Percentiles rank a stretch among this genome's conserved stretches.
phyloP scores from a whole-genome alignment of 2,797 vertebrate genomes.

The Tragelaphus oryx region DNA sequence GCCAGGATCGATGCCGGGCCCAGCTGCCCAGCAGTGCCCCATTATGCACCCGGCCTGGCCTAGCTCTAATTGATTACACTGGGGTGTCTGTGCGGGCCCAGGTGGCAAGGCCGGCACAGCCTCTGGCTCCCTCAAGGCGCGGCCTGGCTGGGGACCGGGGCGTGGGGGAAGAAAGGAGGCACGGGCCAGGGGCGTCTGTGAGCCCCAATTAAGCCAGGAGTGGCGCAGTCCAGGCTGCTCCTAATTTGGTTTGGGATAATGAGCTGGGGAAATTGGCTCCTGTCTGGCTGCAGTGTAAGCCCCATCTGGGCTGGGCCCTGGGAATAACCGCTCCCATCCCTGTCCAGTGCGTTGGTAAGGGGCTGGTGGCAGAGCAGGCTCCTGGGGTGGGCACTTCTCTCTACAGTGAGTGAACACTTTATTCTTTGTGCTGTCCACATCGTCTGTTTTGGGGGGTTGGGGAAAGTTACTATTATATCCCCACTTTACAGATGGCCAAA shows the following conservation, averaged over 20 bases:
- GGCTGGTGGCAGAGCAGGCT: background rate
- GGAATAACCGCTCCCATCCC: background rate
- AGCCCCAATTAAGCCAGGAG: slow-evolving; percentile 68
- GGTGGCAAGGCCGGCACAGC: slow-evolving; percentile 63
- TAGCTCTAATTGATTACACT: slow-evolving; percentile 64
- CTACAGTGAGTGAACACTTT: background rate
- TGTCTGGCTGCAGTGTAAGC: background rate
- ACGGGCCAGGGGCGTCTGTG: slow-evolving; percentile 7
- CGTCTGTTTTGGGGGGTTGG: fast-evolving
- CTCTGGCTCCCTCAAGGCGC: slow-evolving; percentile 67
- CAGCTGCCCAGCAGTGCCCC: slow-evolving; percentile 69
- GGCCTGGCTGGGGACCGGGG: slow-evolving; percentile 43
- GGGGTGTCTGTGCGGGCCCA: slow-evolving; percentile 43
- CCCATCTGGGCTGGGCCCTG: slow-evolving; percentile 53
- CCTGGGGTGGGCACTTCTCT: background rate
- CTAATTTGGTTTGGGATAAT: slow-evolving; percentile 73
- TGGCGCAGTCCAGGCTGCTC: slow-evolving; percentile 12
- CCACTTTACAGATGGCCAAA: slow-evolving; percentile 16
- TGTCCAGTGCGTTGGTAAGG: background rate
- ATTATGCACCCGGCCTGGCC: background rate
- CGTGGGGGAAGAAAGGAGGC: slow-evolving; percentile 21
- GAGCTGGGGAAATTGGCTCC: slow-evolving; percentile 59
- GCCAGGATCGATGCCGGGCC: slow-evolving; percentile 60
- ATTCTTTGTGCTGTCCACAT: background rate
- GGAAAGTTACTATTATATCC: fast-evolving